Evolutionary conservation across 1,140 invertebrate genomes (phyloP).

Genomic region (Periplaneta americana): DNA sequence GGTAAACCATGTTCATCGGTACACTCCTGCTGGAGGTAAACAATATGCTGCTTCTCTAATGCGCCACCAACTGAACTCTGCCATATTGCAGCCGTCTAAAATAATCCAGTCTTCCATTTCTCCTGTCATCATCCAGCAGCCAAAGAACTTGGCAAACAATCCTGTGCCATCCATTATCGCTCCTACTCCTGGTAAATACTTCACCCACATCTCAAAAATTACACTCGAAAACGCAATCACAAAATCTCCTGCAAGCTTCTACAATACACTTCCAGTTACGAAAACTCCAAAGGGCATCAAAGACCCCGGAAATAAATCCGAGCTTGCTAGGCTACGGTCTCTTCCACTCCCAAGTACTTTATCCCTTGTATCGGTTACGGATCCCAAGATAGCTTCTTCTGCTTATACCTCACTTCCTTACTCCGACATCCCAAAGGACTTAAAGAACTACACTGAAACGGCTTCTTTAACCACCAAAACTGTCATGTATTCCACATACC

Average conservation of each 20-base stretch:
- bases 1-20: conserved; percentile 9
- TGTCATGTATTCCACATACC: neutral
- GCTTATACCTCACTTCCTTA: neutral
- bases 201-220: neutral
- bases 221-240: neutral
- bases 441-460: neutral
- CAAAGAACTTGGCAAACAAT: neutral
- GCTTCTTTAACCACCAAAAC: neutral
- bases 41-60: conserved; percentile 11
- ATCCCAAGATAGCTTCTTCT: neutral
- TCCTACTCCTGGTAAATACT: neutral
- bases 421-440: neutral
- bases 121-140: neutral
- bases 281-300: neutral
- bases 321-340: neutral
- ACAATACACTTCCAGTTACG: neutral
- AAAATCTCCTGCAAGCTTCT: neutral
- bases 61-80: neutral
- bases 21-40: conserved; percentile 14
- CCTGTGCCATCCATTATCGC: neutral
- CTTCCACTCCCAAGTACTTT: neutral
- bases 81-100: neutral
- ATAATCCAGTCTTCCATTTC: neutral
- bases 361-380: neutral
- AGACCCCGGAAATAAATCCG: neutral